A percentile compares a stretch with the other conserved stretches of the same genome.
Evolutionary conservation across 1,140 invertebrate genomes (phyloP).

Genomic region (Caenorhabditis tropicalis): DNA sequence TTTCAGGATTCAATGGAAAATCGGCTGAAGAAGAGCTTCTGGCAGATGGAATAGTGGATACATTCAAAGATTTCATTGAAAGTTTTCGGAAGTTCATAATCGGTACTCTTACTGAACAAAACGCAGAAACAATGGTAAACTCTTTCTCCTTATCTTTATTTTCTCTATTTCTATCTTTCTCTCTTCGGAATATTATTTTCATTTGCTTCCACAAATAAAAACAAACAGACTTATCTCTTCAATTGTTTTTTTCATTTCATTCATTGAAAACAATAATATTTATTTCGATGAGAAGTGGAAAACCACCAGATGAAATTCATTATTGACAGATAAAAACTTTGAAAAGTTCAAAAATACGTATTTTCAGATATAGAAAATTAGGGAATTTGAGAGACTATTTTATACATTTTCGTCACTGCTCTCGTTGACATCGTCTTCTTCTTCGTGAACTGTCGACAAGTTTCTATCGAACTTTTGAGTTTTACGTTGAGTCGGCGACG

Average conservation of each 20-base stretch:
- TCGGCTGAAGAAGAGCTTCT: background rate
- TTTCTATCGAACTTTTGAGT: conserved; percentile 13
- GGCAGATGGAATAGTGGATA: background rate
- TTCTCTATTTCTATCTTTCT: too few species aligned
- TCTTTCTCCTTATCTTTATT: too few species aligned
- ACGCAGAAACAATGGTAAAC: background rate
- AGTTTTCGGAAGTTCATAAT: background rate
- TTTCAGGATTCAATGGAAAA: background rate
- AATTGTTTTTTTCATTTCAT: too few species aligned
- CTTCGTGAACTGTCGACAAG: conserved; percentile 6
- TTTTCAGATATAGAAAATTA: conserved; percentile 9
- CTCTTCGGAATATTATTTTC: too few species aligned
- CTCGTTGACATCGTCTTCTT: conserved; percentile 25
- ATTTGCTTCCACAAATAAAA: background rate
- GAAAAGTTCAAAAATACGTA: background rate
- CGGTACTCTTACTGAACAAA: background rate
- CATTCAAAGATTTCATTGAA: background rate
- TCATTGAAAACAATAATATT: too few species aligned
- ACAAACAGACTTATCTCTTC: too few species aligned
- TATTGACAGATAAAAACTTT: background rate
- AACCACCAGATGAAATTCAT: background rate
- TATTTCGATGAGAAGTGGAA: background rate
- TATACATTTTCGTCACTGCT: background rate
- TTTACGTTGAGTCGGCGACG: background rate
- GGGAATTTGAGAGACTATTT: background rate